Evolutionary conservation across 2,113 vertebrate species (phyloP).

Genomic region (Nettapus auritus): DNA sequence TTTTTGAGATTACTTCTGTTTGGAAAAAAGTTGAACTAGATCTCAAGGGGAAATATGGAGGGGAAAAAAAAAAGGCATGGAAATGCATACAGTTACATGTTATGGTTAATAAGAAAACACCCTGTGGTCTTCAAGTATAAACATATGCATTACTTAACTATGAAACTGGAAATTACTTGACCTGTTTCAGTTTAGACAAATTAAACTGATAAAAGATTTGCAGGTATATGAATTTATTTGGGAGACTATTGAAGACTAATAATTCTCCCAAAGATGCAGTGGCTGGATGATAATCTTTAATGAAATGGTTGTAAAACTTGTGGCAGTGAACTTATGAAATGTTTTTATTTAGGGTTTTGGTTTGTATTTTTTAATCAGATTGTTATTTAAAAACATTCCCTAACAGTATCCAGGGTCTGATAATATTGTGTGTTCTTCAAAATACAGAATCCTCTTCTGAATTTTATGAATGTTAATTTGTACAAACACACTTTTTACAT

Average conservation of each 20-base stretch:
- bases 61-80: not conserved
- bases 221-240: no score
- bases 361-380: not conserved
- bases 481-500: not conserved
- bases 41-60: not conserved
- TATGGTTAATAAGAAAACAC: not conserved
- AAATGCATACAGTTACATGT: fast-evolving
- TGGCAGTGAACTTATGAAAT: not conserved
- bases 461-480: slow-evolving; percentile 42
- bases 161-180: not conserved
- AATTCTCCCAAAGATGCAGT: not conserved
- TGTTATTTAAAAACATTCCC: not conserved
- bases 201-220: no score
- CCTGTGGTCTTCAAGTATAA: fast-evolving
- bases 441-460: not conserved
- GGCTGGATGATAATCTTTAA: not conserved
- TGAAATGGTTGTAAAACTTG: not conserved
- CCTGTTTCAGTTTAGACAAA: not conserved
- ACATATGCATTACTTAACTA: not conserved
- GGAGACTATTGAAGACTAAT: not conserved
- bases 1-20: not conserved
- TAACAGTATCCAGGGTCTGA: not conserved
- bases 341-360: not conserved
- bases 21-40: fast-evolving
- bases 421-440: slow-evolving; percentile 13